phyloP scores from a whole-genome alignment of 2,113 vertebrate species.

The Castor canadensis region DNA sequence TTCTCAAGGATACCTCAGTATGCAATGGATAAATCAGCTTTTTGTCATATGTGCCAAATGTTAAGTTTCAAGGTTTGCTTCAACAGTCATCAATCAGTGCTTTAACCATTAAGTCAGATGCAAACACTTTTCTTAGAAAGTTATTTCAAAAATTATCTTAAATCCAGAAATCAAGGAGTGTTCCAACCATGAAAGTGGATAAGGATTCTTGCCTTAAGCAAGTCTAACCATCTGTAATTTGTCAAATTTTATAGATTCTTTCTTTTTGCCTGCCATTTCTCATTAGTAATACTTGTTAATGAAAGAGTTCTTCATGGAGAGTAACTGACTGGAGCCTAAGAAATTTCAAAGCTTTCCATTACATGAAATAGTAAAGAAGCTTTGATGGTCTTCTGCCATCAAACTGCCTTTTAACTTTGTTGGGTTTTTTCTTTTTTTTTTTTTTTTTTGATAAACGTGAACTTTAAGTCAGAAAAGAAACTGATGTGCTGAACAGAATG shows the following conservation, averaged over 20 bases:
- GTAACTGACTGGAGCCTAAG: neutral
- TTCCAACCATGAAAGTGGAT: neutral
- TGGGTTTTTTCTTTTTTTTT: conserved; percentile 41
- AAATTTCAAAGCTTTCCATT: conserved; percentile 48
- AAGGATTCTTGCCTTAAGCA: conserved; percentile 52
- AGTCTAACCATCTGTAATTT: conserved; percentile 41
- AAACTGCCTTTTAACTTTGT: conserved; percentile 28
- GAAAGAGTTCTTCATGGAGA: neutral
- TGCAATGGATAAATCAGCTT: neutral
- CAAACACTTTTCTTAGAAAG: conserved; percentile 32
- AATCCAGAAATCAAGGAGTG: conserved; percentile 29
- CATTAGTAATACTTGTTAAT: conserved; percentile 22
- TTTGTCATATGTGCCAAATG: conserved; percentile 47
- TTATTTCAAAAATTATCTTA: conserved; percentile 38
- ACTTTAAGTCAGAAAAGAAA: neutral
- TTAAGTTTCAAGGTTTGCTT: conserved; percentile 43
- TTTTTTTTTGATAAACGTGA: conserved; percentile 30
- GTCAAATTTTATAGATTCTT: conserved; percentile 44
- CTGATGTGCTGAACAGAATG: neutral
- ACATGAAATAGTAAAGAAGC: neutral
- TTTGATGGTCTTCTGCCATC: neutral
- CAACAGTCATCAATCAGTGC: conserved; percentile 34
- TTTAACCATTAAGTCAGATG: conserved; percentile 49
- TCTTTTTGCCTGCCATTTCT: conserved; percentile 57
- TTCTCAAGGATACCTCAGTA: conserved; percentile 56